These are phyloP conservation scores for Hydractinia symbiolongicarpus DNA, from an alignment of 30 jellyfish, hydroid and myxozoan species.

Conservation along the genomic window DNA sequence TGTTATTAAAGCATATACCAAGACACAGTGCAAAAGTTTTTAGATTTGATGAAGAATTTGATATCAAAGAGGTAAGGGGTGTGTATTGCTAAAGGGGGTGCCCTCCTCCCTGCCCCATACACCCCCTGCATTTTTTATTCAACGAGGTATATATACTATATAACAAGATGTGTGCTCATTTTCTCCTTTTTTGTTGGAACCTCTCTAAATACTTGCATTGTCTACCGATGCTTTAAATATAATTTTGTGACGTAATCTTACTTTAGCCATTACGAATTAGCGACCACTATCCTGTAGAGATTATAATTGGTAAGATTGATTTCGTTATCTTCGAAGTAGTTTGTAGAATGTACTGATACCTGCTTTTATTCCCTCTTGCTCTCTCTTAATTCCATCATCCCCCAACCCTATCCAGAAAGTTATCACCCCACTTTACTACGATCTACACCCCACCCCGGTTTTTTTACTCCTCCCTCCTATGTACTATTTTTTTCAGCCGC, in stretches of 20 bases:
- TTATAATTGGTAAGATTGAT: conserved; percentile 16
- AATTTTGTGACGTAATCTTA: neutral
- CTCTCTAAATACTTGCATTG: neutral
- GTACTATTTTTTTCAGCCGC: too few species aligned
- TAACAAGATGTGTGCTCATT: neutral
- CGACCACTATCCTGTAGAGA: conserved; percentile 30
- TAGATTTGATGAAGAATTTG: conserved; percentile 12
- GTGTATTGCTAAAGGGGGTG: too few species aligned
- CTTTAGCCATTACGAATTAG: conserved; percentile 22
- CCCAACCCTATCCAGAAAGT: too few species aligned
- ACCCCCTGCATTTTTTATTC: too few species aligned
- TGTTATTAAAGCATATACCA: neutral
- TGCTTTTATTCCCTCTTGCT: too few species aligned
- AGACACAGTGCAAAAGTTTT: neutral
- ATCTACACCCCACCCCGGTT: too few species aligned
- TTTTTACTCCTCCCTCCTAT: too few species aligned
- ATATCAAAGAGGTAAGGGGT: neutral
- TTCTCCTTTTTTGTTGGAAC: neutral
- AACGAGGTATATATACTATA: neutral
- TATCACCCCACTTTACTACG: too few species aligned
- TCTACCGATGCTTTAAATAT: neutral
- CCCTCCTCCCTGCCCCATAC: too few species aligned
- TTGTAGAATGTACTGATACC: too few species aligned
- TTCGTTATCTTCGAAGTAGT: neutral
- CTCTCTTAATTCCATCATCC: too few species aligned